These are phyloP conservation scores for Octodon degus DNA, from an alignment of 2,113 vertebrate genomes.

Conservation along the genomic window DNA sequence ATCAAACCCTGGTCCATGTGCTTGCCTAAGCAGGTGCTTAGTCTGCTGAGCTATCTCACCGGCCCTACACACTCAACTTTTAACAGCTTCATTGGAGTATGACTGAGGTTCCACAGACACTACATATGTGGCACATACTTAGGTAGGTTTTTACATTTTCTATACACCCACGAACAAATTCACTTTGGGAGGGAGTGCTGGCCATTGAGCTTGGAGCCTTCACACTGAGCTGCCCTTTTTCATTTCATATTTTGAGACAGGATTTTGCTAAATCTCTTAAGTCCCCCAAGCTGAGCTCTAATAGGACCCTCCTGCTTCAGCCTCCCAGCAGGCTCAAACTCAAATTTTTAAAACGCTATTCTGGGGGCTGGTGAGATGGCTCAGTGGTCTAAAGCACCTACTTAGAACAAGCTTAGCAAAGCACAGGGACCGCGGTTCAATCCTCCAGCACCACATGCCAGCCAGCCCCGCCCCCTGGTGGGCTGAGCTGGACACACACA, in stretches of 20 bases:
- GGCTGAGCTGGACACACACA: no score
- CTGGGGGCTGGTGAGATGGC: no score
- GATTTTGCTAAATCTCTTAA: not conserved
- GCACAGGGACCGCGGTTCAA: no score
- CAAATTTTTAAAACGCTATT: not conserved
- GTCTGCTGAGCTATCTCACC: no score
- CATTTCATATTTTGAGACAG: not conserved
- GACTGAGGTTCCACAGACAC: not conserved
- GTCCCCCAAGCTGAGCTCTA: not conserved
- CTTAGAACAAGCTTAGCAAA: no score
- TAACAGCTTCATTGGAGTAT: not conserved
- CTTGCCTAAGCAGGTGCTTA: no score
- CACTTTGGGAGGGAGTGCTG: not conserved
- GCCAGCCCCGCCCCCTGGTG: no score
- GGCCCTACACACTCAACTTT: not conserved
- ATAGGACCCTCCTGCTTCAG: not conserved
- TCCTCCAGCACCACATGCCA: no score
- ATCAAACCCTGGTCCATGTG: no score
- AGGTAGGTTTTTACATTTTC: not conserved
- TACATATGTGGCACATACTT: not conserved
- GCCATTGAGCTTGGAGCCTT: not conserved
- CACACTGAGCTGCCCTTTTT: not conserved
- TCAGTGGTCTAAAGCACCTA: no score
- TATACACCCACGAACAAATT: not conserved
- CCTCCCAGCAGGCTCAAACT: not conserved